Evolutionary conservation across 2,888 invertebrate species (phyloP), one percentile per base, ranked within the genome.

Genomic region (Heliconius hortense): DNA sequence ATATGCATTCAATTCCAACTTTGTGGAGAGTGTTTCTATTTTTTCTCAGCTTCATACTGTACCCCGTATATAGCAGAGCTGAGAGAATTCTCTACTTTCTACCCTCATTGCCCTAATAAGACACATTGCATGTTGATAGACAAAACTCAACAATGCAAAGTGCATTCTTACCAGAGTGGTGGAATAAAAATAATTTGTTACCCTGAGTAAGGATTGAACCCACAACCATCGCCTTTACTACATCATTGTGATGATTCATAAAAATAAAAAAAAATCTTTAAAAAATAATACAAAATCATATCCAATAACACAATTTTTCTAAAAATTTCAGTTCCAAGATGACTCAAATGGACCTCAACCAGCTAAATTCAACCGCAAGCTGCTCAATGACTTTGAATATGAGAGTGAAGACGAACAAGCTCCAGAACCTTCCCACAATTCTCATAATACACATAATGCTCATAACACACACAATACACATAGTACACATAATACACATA

Each of bases 351-450:
- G 89, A 21, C 81, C 80, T 1, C 86, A 89, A 0, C 87, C 93
- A 2, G 95, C 96, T 7, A 97, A 97, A 86, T 97, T 97, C 88
- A 97, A 97, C 87, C 96, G 97, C 85, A 97, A 98, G 86, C 90
- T 98, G 24, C 91, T 98, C 35, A 94, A 94, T 24, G 92, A 98
- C 90, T 98, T 97, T 89, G 98, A 98, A 89, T 98, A 98, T 87
- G 98, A 97, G 75, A 98, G 98, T 82, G 98, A 98, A 79, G 98
- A 98, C 74, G 98, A 98, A n/a, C 84, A 85, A 1, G 81, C 84
- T 1, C 80, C 95, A 15, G 89, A 88, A 39, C 81, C 81, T 5
- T 81, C 77, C 0, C 84, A 83, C 73, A 82, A 82, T 35, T 78
- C 86, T 2, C 85, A 84, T 82, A 83, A 10, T 60, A 39, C 60